Percentiles rank a stretch among this genome's conserved stretches.
phyloP scores from a whole-genome alignment of 2,113 vertebrate species.

The Dipodomys stephensi region DNA sequence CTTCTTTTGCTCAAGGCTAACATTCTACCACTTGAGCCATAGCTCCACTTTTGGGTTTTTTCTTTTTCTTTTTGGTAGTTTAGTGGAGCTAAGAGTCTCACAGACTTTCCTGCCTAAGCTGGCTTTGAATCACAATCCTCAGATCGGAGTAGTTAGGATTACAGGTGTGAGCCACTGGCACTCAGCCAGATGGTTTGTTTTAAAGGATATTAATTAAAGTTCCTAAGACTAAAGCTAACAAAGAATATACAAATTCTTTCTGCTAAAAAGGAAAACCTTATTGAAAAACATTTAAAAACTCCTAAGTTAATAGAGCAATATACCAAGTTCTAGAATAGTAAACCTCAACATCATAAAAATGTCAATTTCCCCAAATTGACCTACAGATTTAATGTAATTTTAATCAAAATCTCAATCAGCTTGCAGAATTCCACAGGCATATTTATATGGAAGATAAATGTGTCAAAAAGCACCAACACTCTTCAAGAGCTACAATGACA shows the following conservation, averaged over 20 bases:
- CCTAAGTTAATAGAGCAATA: slow-evolving; percentile 65
- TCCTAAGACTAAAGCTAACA: slow-evolving; percentile 42
- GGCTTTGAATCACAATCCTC: too few species aligned
- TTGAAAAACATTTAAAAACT: slow-evolving; percentile 62
- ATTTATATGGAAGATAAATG: slow-evolving; percentile 65
- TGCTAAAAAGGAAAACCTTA: slow-evolving; percentile 40
- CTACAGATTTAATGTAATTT: slow-evolving; percentile 68
- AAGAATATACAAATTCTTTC: not conserved
- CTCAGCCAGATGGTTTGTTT: not conserved
- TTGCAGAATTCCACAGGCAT: slow-evolving; percentile 49
- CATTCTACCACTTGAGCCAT: too few species aligned
- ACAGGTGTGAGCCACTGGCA: too few species aligned
- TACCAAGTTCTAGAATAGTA: slow-evolving; percentile 53
- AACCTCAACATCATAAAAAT: slow-evolving; percentile 74
- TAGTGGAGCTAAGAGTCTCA: too few species aligned
- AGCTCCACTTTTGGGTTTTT: too few species aligned
- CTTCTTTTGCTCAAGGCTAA: too few species aligned
- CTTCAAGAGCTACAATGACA: not conserved
- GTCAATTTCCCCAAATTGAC: slow-evolving; percentile 63
- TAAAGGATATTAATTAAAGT: slow-evolving; percentile 53
- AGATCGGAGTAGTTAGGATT: too few species aligned
- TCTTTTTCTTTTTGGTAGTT: too few species aligned
- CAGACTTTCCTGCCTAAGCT: too few species aligned
- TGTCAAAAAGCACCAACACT: not conserved
- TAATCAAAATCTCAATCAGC: slow-evolving; percentile 74